These are phyloP conservation scores for Epirrita christyi DNA, from an alignment of 2,888 invertebrate species.

Conservation along the genomic window DNA sequence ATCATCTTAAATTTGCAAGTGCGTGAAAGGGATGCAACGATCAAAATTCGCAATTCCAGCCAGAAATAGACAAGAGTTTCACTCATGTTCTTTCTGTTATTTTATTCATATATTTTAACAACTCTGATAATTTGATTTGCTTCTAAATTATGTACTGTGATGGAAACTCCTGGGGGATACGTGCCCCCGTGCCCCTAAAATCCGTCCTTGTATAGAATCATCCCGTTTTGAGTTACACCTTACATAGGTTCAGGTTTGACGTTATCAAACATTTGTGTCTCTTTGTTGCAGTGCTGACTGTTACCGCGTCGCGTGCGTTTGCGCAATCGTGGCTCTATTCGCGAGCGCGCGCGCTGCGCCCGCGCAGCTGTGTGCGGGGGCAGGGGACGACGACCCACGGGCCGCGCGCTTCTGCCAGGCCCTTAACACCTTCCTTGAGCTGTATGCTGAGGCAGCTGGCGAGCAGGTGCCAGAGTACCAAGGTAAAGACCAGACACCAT, in stretches of 20 bases:
- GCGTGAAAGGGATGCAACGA: too few species aligned
- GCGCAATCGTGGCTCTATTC: slow-evolving; percentile 55
- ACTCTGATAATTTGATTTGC: too few species aligned
- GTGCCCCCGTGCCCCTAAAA: too few species aligned
- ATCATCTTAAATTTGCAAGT: too few species aligned
- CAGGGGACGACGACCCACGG: slow-evolving; percentile 86
- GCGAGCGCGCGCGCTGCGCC: slow-evolving; percentile 65
- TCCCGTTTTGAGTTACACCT: too few species aligned
- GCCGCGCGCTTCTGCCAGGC: slow-evolving; percentile 87
- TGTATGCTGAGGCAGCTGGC: slow-evolving; percentile 86
- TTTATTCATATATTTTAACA: too few species aligned
- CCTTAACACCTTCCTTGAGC: slow-evolving; percentile 87
- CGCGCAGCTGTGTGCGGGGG: slow-evolving; percentile 85
- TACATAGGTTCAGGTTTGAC: neutral
- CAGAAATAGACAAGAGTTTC: too few species aligned
- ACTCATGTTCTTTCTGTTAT: too few species aligned
- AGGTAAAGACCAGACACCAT: slow-evolving; percentile 59
- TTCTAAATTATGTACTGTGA: too few species aligned
- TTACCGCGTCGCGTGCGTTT: slow-evolving; percentile 61
- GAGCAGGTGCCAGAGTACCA: slow-evolving; percentile 83
- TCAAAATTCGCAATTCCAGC: too few species aligned
- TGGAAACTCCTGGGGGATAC: too few species aligned
- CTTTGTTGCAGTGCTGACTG: slow-evolving; percentile 55
- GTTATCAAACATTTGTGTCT: neutral
- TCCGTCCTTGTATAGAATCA: too few species aligned